phyloP scores from a whole-genome alignment of 2,888 invertebrate genomes.

The Lithosia quadra region DNA sequence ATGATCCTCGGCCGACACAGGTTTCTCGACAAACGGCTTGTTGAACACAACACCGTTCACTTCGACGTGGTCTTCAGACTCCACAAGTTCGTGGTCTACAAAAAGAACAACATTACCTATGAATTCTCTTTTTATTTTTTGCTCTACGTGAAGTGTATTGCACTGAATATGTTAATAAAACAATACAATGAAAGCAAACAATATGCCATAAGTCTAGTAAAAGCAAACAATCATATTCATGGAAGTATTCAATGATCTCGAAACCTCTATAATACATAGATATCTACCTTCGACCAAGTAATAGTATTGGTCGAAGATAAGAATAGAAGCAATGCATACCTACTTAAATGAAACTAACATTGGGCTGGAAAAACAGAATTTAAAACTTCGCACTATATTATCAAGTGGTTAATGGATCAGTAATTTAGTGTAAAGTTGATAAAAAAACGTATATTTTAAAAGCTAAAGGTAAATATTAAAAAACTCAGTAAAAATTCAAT shows the following conservation, averaged over 20 bases:
- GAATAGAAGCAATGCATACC: too few species aligned
- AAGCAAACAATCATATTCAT: background rate
- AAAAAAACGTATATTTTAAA: too few species aligned
- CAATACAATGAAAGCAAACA: background rate
- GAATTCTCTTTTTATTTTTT: background rate
- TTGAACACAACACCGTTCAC: slow-evolving; percentile 98
- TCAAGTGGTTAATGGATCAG: too few species aligned
- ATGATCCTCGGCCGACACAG: slow-evolving; percentile 99
- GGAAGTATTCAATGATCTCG: background rate
- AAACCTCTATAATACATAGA: background rate
- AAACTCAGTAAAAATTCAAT: background rate
- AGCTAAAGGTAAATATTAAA: background rate
- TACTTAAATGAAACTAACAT: background rate
- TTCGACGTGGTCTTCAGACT: slow-evolving; percentile 98
- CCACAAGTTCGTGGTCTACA: slow-evolving; percentile 95
- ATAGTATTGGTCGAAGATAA: too few species aligned
- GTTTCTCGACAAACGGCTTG: slow-evolving; percentile 99
- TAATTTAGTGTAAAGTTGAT: too few species aligned
- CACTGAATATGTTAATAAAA: background rate
- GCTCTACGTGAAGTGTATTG: background rate
- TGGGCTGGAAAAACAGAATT: too few species aligned
- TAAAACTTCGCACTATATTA: too few species aligned
- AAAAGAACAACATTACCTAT: background rate
- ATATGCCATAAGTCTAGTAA: background rate
- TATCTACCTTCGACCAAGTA: too few species aligned